A percentile compares a stretch with the other conserved stretches of the same genome.
Evolutionary conservation across 2,113 vertebrate species (phyloP).

Genomic region (Sakesphorus luctuosus): DNA sequence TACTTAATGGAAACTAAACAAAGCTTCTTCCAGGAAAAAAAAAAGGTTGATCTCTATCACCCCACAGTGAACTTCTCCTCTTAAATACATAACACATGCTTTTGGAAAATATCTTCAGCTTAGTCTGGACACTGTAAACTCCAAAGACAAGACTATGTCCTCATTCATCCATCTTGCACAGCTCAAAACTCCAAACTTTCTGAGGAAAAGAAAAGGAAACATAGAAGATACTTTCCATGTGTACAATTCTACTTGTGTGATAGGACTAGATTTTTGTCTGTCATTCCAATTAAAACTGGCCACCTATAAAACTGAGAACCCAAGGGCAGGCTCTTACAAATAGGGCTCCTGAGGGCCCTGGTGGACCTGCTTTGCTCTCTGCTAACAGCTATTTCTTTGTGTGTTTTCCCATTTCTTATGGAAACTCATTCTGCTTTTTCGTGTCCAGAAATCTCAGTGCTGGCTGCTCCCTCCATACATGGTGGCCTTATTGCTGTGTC

Average conservation of each 20-base stretch:
- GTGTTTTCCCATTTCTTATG: not conserved
- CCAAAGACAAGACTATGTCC: not conserved
- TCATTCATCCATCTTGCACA: slow-evolving; percentile 9
- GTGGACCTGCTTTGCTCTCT: not conserved
- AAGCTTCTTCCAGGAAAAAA: slow-evolving; percentile 59
- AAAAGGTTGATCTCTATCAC: slow-evolving; percentile 51
- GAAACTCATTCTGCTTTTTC: not conserved
- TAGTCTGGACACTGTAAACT: slow-evolving; percentile 39
- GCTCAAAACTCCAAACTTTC: not conserved
- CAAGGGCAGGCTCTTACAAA: not conserved
- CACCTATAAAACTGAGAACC: not conserved
- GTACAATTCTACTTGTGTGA: not conserved
- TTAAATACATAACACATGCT: slow-evolving; percentile 53
- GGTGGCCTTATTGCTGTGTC: not conserved
- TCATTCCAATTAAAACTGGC: not conserved
- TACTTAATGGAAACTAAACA: slow-evolving; percentile 67
- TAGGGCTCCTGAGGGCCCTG: not conserved
- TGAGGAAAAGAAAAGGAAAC: not conserved
- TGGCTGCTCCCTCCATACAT: not conserved
- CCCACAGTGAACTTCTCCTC: slow-evolving; percentile 43
- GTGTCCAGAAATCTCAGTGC: not conserved
- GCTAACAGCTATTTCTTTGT: not conserved
- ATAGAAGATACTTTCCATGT: not conserved
- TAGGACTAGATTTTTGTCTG: not conserved
- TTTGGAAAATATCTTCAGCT: slow-evolving; percentile 50